Evolutionary conservation across 2,888 invertebrate species (phyloP).

Genomic region (Drosophila hamatofila): DNA sequence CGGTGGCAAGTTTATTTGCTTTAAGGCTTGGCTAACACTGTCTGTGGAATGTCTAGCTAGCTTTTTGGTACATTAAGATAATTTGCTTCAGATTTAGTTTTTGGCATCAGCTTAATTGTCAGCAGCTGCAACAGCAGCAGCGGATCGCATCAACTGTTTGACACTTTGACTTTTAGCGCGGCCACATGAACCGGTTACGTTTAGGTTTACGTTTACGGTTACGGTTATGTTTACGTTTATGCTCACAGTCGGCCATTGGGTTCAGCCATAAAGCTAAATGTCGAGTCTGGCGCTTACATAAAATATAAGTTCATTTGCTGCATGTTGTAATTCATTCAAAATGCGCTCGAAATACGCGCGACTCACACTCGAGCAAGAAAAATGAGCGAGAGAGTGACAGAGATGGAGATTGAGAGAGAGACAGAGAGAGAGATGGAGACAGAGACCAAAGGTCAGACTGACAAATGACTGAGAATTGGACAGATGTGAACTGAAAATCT

Average conservation of each 20-base stretch:
- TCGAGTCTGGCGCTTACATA: constrained; percentile 61
- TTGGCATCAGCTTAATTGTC: constrained; percentile 54
- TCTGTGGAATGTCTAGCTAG: neutral
- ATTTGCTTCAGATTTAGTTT: constrained; percentile 38
- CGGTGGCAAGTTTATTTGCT: constrained; percentile 26
- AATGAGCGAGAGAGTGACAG: neutral
- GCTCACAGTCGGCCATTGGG: constrained; percentile 41
- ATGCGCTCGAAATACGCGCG: constrained; percentile 19
- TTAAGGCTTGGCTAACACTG: neutral
- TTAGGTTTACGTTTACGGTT: constrained; percentile 21
- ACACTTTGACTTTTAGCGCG: constrained; percentile 67
- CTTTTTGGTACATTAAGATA: constrained; percentile 17
- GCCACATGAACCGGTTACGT: constrained; percentile 63
- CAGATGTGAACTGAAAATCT: constrained; percentile 15
- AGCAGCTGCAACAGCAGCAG: constrained; percentile 34
- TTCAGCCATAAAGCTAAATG: constrained; percentile 63
- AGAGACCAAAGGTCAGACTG: constrained; percentile 26
- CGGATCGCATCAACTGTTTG: constrained; percentile 60
- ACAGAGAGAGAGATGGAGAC: no score
- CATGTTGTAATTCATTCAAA: constrained; percentile 67
- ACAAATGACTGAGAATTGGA: constrained; percentile 39
- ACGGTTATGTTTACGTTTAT: constrained; percentile 39
- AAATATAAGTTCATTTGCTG: constrained; percentile 62
- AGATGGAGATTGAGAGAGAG: neutral
- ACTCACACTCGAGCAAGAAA: neutral